Base-by-base conservation (phyloP, 2,888 invertebrate species). In the Leucoptera coffeella region DNA sequence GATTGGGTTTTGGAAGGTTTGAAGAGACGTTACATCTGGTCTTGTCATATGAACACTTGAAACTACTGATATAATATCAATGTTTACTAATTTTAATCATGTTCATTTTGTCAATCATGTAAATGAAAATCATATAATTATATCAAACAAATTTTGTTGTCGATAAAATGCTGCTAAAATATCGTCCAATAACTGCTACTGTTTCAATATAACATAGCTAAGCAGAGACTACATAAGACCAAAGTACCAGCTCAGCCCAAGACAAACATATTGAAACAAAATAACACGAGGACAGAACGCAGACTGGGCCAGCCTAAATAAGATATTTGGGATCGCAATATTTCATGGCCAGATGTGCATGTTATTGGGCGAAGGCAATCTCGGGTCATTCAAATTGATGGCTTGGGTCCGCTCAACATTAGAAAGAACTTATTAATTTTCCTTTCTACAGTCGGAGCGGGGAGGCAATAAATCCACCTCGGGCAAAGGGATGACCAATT, bases 401-500 rank as follows among this genome's bases (percentile, higher is more conserved):
- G 65, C 52, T 47, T 61, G 69, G 69, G 65, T 62, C 62, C 64
- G 61, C 61, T 64, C 59, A 62, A 60, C 69, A 69, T 69, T 69
- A 69, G 58, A 58, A 58, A 57, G 64, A 62, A 58, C 67, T 67
- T 69, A 69, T 67, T 67, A 67, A 69, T 69, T 69, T 60, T 62
- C 64, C 64, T 69, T 69, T 69, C 67, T 67, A 67, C 67, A 67
- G 64, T 56, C 62, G 62, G 55, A 55, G 62, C 65, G 65, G 62
- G 59, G 48, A 60, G 60, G 58, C 65, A 54, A 67, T 69, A 69
- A 69, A 69, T 69, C 67, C 59, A 58, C 62, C 65, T 64, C 65
- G 57, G 61, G 67, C 69, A 64, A 67, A 69, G 65, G 69, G 67
- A 69, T 69, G 67, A 69, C 69, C 69, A 69, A 69, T 69, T 69